Evolutionary conservation across 2,113 vertebrate genomes (phyloP).

Genomic region (Thymallus thymallus): DNA sequence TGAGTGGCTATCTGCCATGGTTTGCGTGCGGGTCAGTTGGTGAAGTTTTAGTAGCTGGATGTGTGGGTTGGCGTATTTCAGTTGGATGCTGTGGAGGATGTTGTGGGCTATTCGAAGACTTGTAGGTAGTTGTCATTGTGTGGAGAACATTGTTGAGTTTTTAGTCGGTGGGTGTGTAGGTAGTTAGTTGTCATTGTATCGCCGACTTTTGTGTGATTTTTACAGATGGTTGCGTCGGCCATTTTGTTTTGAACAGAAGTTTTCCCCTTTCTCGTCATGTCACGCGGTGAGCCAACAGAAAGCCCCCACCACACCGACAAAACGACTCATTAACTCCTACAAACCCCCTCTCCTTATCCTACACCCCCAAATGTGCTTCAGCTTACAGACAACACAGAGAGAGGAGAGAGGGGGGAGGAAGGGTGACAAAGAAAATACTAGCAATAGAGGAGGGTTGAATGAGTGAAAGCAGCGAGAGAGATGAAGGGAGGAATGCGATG

Average conservation of each 20-base stretch:
- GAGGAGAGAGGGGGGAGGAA: slow-evolving; percentile 38
- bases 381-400: slow-evolving; percentile 53
- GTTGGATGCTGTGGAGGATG: slow-evolving; percentile 15
- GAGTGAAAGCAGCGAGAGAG: slow-evolving; percentile 52
- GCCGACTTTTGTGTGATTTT: slow-evolving; percentile 42
- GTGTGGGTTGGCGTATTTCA: slow-evolving; percentile 55
- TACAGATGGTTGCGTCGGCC: slow-evolving; percentile 20
- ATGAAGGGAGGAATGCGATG: slow-evolving; percentile 59
- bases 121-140: slow-evolving; percentile 33
- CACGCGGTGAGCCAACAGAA: slow-evolving; percentile 30
- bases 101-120: no score
- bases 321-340: slow-evolving; percentile 61
- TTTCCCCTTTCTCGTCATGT: slow-evolving; percentile 19
- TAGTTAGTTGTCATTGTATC: slow-evolving; percentile 48
- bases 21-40: slow-evolving; percentile 48
- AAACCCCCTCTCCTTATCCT: slow-evolving; percentile 22
- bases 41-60: slow-evolving; percentile 44
- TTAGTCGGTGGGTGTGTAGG: slow-evolving; percentile 33
- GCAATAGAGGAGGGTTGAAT: slow-evolving; percentile 59
- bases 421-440: slow-evolving; percentile 55
- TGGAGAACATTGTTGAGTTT: slow-evolving; percentile 36
- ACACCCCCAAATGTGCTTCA: slow-evolving; percentile 40
- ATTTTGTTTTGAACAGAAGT: slow-evolving; percentile 33
- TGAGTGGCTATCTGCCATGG: slow-evolving; percentile 47
- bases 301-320: slow-evolving; percentile 43